Conservation (phyloP, 2,888 invertebrate species). For the Eupithecia exiguata region DNA sequence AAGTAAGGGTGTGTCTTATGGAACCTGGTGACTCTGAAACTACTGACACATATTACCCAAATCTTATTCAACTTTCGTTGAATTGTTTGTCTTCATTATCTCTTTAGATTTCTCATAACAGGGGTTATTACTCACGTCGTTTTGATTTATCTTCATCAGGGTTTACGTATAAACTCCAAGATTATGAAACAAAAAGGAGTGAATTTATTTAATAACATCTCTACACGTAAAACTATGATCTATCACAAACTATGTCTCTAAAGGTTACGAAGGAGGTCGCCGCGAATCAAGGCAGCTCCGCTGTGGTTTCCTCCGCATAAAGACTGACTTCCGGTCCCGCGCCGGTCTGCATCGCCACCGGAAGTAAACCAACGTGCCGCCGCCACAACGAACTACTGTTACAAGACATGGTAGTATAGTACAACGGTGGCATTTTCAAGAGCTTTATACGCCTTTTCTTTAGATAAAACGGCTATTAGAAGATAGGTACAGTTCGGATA, state of each 20-base stretch:
- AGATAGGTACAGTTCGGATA: background rate
- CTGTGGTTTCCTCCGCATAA: background rate
- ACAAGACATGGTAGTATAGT: background rate
- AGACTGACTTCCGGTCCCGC: constrained; percentile 9
- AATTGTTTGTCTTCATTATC: background rate
- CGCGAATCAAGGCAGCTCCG: background rate
- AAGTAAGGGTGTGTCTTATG: background rate
- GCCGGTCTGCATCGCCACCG: background rate
- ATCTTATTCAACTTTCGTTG: background rate
- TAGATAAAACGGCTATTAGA: background rate
- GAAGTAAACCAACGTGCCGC: background rate
- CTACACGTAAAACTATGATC: background rate
- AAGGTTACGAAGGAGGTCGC: constrained; percentile 3
- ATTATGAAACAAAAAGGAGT: background rate
- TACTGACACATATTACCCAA: background rate
- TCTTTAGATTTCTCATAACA: background rate
- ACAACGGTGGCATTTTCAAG: background rate
- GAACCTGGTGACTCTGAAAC: background rate
- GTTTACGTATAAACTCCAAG: background rate
- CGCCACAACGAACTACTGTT: background rate
- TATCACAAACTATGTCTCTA: background rate
- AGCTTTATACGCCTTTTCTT: background rate
- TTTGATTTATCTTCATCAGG: background rate
- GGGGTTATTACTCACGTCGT: background rate
- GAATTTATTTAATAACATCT: background rate